A percentile compares a stretch with the other conserved stretches of the same genome.
These are phyloP conservation scores for Crotalus helleri DNA, from an alignment of 2,113 vertebrate genomes.

Conservation along the genomic window DNA sequence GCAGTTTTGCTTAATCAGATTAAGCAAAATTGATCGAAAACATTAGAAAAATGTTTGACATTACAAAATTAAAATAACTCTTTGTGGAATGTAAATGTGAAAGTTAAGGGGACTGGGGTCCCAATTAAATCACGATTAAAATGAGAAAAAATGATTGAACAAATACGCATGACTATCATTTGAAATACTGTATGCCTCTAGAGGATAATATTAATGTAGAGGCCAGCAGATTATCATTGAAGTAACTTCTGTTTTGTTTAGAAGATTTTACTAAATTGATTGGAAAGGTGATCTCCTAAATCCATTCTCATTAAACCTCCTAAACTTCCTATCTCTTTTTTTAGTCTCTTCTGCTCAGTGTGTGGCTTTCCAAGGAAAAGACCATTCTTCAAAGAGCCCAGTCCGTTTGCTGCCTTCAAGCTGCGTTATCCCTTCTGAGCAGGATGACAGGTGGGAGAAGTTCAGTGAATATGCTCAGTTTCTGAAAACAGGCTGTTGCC, in stretches of 20 bases:
- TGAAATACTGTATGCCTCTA: background rate
- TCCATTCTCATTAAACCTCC: background rate
- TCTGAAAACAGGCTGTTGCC: background rate
- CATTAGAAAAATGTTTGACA: background rate
- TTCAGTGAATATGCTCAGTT: background rate
- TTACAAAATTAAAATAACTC: background rate
- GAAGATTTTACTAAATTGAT: background rate
- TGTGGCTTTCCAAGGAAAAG: conserved; percentile 91
- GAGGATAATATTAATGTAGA: background rate
- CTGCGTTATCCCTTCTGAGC: conserved; percentile 81
- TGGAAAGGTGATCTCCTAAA: background rate
- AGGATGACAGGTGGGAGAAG: conserved; percentile 84
- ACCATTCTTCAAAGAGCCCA: conserved; percentile 78
- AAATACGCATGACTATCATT: background rate
- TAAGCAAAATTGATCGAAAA: background rate
- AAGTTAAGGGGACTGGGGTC: background rate
- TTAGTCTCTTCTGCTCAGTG: conserved; percentile 86
- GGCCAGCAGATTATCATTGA: background rate
- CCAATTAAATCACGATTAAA: background rate
- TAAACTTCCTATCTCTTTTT: background rate
- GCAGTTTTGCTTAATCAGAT: background rate
- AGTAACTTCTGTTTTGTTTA: background rate
- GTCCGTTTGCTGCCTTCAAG: conserved; percentile 78
- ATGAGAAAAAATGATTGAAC: background rate
- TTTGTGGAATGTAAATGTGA: background rate